phyloP scores from a whole-genome alignment of 2,888 invertebrate genomes.

The Heterodera filipjevi region DNA sequence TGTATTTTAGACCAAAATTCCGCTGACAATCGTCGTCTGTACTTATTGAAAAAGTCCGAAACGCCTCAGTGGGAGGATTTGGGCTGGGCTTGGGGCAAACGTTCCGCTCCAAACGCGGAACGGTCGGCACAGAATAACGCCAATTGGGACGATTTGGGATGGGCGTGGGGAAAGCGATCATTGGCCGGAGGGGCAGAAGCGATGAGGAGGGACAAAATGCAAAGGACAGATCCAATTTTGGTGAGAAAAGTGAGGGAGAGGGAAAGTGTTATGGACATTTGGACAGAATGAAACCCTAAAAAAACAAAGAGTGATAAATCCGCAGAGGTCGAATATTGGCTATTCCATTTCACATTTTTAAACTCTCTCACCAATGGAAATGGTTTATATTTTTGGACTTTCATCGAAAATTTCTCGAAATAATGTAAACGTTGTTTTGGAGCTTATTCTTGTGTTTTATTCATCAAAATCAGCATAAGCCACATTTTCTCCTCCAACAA shows the following conservation, averaged over 20 bases:
- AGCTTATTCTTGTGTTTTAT: no score
- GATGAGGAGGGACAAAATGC: background rate
- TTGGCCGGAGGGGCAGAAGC: slow-evolving; percentile 7
- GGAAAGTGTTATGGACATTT: background rate
- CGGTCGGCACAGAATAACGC: background rate
- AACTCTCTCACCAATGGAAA: no score
- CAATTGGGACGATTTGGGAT: slow-evolving; percentile 31
- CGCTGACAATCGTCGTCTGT: background rate
- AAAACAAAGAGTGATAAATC: no score
- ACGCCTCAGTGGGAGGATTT: slow-evolving; percentile 36
- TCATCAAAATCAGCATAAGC: no score
- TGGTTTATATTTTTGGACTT: background rate
- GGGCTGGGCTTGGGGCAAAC: slow-evolving; percentile 40
- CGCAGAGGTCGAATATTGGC: no score
- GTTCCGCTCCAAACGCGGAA: slow-evolving; percentile 20
- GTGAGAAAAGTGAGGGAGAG: background rate
- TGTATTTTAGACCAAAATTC: background rate
- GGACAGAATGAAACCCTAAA: no score
- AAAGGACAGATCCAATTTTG: background rate
- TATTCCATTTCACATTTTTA: no score
- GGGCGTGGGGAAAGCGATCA: slow-evolving; percentile 36
- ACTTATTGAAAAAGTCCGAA: slow-evolving; percentile 25
- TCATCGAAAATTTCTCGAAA: no score
- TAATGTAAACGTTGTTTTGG: no score
- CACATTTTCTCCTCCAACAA: no score